Conservation (phyloP, 1,140 invertebrate genomes). For the Aphidius ervi region DNA sequence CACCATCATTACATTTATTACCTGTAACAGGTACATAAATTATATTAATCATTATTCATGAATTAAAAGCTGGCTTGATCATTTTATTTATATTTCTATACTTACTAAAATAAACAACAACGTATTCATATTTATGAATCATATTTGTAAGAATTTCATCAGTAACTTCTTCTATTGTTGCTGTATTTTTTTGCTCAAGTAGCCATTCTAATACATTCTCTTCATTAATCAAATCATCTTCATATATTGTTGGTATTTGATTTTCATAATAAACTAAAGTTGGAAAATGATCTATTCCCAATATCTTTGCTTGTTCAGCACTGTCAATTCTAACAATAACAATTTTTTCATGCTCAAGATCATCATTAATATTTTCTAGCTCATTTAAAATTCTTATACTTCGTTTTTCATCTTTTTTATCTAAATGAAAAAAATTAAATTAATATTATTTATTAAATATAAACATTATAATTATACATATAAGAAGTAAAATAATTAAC, state of each 20-base stretch:
- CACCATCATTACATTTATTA: slow-evolving; percentile 81
- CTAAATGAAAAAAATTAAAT: slow-evolving; percentile 46
- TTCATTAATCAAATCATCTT: slow-evolving; percentile 87
- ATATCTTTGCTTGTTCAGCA: slow-evolving; percentile 83
- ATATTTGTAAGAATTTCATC: slow-evolving; percentile 85
- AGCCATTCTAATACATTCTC: slow-evolving; percentile 89
- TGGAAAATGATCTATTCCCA: slow-evolving; percentile 84
- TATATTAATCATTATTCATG: background rate
- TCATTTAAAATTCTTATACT: slow-evolving; percentile 84
- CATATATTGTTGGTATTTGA: slow-evolving; percentile 86
- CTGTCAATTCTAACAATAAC: slow-evolving; percentile 87
- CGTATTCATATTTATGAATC: slow-evolving; percentile 88
- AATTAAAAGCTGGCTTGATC: background rate
- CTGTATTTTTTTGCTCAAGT: slow-evolving; percentile 83
- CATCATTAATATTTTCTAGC: slow-evolving; percentile 89
- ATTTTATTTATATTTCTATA: slow-evolving; percentile 23
- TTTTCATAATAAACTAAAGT: slow-evolving; percentile 88
- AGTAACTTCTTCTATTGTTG: slow-evolving; percentile 92
- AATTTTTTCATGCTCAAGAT: slow-evolving; percentile 84
- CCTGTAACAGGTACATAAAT: slow-evolving; percentile 49
- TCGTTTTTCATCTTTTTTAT: slow-evolving; percentile 86
- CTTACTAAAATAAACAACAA: slow-evolving; percentile 89
- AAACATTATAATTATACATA: slow-evolving; percentile 12
- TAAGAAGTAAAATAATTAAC: slow-evolving; percentile 42
- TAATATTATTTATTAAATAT: background rate